phyloP scores from a whole-genome alignment of 2,797 vertebrate genomes.

The Sardinella longiceps region DNA sequence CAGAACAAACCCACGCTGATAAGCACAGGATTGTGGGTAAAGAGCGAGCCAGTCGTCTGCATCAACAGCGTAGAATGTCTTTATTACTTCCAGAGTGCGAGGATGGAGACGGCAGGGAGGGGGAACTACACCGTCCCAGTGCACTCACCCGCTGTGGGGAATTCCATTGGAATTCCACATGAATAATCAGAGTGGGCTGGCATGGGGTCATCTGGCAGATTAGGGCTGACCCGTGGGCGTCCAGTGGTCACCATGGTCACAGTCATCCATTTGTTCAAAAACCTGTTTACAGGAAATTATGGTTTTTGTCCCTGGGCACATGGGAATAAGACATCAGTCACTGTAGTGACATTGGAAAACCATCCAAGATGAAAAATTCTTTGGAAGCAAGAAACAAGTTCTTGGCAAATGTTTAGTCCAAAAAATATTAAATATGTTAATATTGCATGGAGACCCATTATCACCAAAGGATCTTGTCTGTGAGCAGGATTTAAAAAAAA shows the following conservation, averaged over 20 bases:
- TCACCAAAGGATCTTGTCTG: too few species aligned
- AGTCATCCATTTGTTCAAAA: not conserved
- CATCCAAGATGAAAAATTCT: not conserved
- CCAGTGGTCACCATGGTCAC: not conserved
- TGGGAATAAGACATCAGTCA: not conserved
- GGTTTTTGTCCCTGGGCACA: not conserved
- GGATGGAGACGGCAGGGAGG: too few species aligned
- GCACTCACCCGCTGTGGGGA: not conserved
- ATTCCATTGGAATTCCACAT: conserved; percentile 12
- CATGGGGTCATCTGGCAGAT: conserved; percentile 1
- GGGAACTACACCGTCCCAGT: not conserved
- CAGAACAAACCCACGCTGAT: not conserved
- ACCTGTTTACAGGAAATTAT: conserved; percentile 22
- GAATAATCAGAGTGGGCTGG: conserved; percentile 16
- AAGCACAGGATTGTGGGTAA: too few species aligned
- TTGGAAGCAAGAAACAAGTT: not conserved
- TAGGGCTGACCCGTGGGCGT: not conserved
- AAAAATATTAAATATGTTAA: not conserved
- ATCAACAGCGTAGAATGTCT: too few species aligned
- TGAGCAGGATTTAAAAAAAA: too few species aligned
- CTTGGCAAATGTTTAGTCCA: too few species aligned
- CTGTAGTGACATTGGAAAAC: not conserved
- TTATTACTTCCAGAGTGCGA: too few species aligned
- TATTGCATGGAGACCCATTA: not conserved
- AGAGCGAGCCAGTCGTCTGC: too few species aligned